Percentiles rank a stretch among this genome's conserved stretches.
Conservation (phyloP, 92 coral and sea anemone species). For the Porites cylindrica region DNA sequence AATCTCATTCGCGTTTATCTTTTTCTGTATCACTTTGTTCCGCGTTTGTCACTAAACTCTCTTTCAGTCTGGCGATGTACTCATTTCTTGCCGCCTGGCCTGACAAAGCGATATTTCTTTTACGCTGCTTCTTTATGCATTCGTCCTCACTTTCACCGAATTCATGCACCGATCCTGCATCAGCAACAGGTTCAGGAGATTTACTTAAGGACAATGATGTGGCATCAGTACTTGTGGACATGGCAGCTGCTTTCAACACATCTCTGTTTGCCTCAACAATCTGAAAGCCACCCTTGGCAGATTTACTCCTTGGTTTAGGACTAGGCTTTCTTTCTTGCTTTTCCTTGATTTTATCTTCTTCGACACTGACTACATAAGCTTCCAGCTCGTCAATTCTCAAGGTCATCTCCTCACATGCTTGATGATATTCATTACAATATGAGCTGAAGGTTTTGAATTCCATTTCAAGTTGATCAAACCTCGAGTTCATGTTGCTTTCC, state of each 20-base stretch:
- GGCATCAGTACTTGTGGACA: neutral
- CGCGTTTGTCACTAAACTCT: neutral
- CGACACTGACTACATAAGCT: slow-evolving; percentile 25
- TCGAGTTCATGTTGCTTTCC: slow-evolving; percentile 10
- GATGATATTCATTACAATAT: slow-evolving; percentile 18
- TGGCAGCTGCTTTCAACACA: slow-evolving; percentile 21
- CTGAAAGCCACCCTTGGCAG: slow-evolving; percentile 1
- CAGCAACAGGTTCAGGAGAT: too few species aligned
- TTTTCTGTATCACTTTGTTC: slow-evolving; percentile 4
- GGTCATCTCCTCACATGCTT: neutral
- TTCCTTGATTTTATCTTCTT: slow-evolving; percentile 28
- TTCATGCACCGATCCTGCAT: neutral
- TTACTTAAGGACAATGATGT: neutral
- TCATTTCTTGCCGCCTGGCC: slow-evolving; percentile 41
- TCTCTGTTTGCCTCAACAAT: slow-evolving; percentile 16
- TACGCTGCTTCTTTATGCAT: slow-evolving; percentile 28
- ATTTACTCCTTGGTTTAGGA: slow-evolving; percentile 12
- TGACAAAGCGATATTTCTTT: slow-evolving; percentile 15
- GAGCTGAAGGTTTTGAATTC: slow-evolving; percentile 14
- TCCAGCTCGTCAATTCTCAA: slow-evolving; percentile 26
- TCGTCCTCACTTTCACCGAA: neutral
- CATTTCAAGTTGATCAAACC: slow-evolving; percentile 27
- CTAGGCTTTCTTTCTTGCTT: slow-evolving; percentile 15
- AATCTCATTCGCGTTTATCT: neutral
- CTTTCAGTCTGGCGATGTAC: slow-evolving; percentile 28